phyloP scores from a whole-genome alignment of 2,888 invertebrate species.

The Mythimna albipuncta region DNA sequence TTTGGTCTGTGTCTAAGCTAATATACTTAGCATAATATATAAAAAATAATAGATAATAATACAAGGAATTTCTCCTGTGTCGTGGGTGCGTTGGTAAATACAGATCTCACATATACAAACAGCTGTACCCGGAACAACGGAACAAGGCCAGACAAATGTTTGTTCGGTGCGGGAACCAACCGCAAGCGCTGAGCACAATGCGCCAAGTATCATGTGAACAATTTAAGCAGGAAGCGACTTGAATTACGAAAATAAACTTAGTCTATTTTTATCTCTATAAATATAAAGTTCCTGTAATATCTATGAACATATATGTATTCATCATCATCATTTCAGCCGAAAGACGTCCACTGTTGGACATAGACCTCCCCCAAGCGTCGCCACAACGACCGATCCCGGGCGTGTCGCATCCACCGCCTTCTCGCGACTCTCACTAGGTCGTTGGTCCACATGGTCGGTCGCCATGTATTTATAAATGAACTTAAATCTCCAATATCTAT shows the following conservation, averaged over 20 bases:
- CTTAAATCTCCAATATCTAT: background rate
- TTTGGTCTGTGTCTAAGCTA: too few relatives aligned
- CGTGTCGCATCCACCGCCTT: too few relatives aligned
- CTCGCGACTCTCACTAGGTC: too few relatives aligned
- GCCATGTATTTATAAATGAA: background rate
- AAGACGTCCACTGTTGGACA: too few relatives aligned
- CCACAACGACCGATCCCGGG: too few relatives aligned
- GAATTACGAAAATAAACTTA: background rate
- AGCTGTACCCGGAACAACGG: conserved; percentile 36
- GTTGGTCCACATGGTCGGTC: too few relatives aligned
- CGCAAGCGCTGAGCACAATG: conserved; percentile 22
- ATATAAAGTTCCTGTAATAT: background rate
- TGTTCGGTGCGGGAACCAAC: conserved; percentile 38
- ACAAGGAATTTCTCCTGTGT: conserved; percentile 28
- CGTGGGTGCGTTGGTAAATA: conserved; percentile 25
- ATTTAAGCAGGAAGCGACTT: conserved; percentile 21
- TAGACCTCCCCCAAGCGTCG: too few relatives aligned
- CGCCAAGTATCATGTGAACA: conserved; percentile 18
- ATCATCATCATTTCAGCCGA: too few relatives aligned
- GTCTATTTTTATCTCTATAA: background rate
- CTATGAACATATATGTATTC: too few relatives aligned
- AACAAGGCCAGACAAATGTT: conserved; percentile 39
- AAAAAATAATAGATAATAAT: conserved; percentile 3
- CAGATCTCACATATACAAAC: conserved; percentile 40
- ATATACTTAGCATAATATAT: background rate